phyloP scores from a whole-genome alignment of 2,888 invertebrate genomes.

The Pocota personata region DNA sequence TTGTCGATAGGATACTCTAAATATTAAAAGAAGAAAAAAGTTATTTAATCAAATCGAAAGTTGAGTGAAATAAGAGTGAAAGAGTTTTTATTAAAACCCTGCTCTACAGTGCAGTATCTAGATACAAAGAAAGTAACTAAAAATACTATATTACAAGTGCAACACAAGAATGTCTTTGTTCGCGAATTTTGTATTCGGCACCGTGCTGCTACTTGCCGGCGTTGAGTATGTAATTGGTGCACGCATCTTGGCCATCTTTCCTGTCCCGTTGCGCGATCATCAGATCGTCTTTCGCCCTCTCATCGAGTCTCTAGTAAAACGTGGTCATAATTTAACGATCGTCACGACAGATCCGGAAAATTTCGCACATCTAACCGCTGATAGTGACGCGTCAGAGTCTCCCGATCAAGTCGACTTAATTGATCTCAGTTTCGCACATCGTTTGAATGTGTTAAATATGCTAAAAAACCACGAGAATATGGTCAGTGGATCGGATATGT shows the following conservation, averaged over 20 bases:
- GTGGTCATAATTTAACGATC: conserved; percentile 83
- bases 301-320: conserved; percentile 81
- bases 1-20: background rate
- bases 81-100: background rate
- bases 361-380: conserved; percentile 75
- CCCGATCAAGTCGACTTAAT: conserved; percentile 79
- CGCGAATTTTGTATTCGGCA: conserved; percentile 32
- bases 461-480: conserved; percentile 72
- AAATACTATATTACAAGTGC: background rate
- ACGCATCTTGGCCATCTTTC: conserved; percentile 82
- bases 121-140: conserved; percentile 41
- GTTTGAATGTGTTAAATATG: conserved; percentile 74
- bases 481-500: conserved; percentile 75
- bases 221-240: conserved; percentile 5
- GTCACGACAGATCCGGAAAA: conserved; percentile 83
- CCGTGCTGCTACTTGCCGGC: conserved; percentile 32
- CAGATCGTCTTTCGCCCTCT: conserved; percentile 83
- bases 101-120: conserved; percentile 62
- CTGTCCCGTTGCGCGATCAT: conserved; percentile 83
- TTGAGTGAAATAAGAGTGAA: conserved; percentile 30
- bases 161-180: conserved; percentile 43
- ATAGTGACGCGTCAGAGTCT: conserved; percentile 70
- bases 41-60: background rate
- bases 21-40: background rate
- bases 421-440: conserved; percentile 78